Base-by-base conservation (phyloP, 1,140 invertebrate genomes). In the Pogonomyrmex barbatus region DNA sequence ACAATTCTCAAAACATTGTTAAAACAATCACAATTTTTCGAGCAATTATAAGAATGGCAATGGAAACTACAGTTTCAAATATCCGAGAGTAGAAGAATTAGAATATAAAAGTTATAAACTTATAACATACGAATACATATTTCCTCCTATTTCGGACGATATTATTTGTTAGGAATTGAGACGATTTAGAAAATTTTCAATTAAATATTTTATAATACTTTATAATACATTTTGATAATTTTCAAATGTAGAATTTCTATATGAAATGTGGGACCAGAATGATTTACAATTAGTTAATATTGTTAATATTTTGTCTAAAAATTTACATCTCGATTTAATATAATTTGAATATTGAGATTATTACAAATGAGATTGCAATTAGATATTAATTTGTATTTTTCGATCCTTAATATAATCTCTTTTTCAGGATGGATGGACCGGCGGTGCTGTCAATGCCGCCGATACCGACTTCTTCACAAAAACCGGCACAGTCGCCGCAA, bases 381-480 rank as follows among this genome's bases (percentile, higher is more conserved):
- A 10, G 33, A 71, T 50, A 84, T 70, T 0, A 36, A 52, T 67
- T 36, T 30, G 3, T 2, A 36, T 17, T 9, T 30, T 3, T 4
- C 58, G 12, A 75, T 67, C 4, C 14, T 33, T 56, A 68, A 60
- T 24, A 56, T 56, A 47, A n/a, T 68, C 24, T 71, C 42, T 86
- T 54, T 78, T 62, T 47, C 63, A 94, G 93, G 79, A 95, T 95
- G 94, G 94, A 95, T 83, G 93, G 93, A 68, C 91, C 93, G 24
- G 91, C 91, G 79, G 91, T 94, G 87, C 89, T 94, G 77, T 92
- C 94, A 78, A 88, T 94, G 88, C 89, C 92, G 81, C 86, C 93
- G 50, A 24, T 24, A 24, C 70, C 92, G 85, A 90, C 86, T 65
- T 71, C 91, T 73, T 70, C 91, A 36, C 91, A 92, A 73, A 95